Evolutionary conservation across 2,797 vertebrate genomes (phyloP).

Genomic region (Somateria mollissima): DNA sequence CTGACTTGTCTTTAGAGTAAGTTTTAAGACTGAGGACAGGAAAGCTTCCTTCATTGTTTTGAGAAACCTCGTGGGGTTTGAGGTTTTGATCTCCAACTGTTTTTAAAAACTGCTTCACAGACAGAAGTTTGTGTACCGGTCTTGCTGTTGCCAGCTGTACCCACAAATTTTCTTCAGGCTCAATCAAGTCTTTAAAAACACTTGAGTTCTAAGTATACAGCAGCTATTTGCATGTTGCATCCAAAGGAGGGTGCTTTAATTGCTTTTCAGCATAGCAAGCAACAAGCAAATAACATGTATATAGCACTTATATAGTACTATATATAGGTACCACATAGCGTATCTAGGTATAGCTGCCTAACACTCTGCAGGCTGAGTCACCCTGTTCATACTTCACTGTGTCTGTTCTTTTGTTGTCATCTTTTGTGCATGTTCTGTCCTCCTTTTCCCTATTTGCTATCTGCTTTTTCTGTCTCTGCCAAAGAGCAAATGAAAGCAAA

Average conservation of each 20-base stretch:
- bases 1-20: not conserved
- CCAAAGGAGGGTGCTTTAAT: not conserved
- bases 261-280: not conserved
- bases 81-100: not conserved
- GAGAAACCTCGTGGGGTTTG: not conserved
- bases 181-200: not conserved
- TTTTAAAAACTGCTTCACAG: not conserved
- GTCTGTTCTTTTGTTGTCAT: not conserved
- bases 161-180: not conserved
- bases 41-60: not conserved
- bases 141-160: not conserved
- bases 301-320: no score
- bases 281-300: not conserved
- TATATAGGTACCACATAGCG: no score
- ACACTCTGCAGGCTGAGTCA: not conserved
- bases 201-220: not conserved
- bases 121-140: not conserved
- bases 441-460: not conserved
- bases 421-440: not conserved
- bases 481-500: not conserved
- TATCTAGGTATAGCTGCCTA: not conserved
- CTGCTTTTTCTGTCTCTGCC: not conserved
- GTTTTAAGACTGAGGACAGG: not conserved
- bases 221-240: not conserved
- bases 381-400: not conserved